Conservation (phyloP, 2,888 invertebrate genomes). For the Tachina fera region DNA sequence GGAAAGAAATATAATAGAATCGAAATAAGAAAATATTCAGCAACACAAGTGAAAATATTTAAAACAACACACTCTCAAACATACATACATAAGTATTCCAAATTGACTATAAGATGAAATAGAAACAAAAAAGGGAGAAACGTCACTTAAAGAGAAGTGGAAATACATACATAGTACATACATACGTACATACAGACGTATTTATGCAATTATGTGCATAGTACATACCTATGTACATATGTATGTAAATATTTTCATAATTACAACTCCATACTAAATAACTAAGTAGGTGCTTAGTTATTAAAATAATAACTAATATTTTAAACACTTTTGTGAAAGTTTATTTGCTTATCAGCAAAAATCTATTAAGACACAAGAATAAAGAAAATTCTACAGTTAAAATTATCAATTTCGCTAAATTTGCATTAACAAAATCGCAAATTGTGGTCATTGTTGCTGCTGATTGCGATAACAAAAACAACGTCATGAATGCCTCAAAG, state of each 20-base stretch:
- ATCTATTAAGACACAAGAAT: conserved; percentile 15
- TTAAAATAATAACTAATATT: neutral
- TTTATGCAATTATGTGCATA: neutral
- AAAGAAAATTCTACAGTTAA: neutral
- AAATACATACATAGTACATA: neutral
- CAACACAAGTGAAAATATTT: conserved; percentile 43
- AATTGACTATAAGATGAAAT: conserved; percentile 4
- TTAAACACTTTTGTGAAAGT: conserved; percentile 4
- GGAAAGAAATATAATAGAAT: conserved; percentile 36
- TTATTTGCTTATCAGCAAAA: conserved; percentile 34
- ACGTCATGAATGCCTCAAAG: conserved; percentile 56
- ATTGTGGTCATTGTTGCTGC: neutral
- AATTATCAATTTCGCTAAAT: conserved; percentile 33
- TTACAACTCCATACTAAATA: neutral
- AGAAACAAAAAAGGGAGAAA: conserved; percentile 31
- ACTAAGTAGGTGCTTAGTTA: neutral
- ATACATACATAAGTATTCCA: no score
- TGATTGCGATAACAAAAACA: conserved; percentile 16
- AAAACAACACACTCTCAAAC: conserved; percentile 14
- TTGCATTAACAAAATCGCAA: conserved; percentile 34
- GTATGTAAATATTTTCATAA: neutral
- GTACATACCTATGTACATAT: neutral
- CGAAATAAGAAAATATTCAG: conserved; percentile 38
- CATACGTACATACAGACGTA: neutral
- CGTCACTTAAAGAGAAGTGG: conserved; percentile 33